Evolutionary conservation across 2,888 invertebrate genomes (phyloP).

Genomic region (Trichogramma evanescens): DNA sequence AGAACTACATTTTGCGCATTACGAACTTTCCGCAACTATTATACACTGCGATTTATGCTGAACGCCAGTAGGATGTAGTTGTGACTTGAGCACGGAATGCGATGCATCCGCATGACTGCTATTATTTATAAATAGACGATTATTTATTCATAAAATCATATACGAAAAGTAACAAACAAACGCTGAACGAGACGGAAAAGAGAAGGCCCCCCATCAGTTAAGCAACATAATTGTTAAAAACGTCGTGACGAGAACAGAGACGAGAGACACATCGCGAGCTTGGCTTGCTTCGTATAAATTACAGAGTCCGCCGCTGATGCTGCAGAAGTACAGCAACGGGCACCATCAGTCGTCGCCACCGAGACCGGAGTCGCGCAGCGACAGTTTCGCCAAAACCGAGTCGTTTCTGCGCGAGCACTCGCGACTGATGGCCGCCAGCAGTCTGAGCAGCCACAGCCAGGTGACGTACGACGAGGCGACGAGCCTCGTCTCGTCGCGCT

Average conservation of each 20-base stretch:
- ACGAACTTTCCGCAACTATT: too few species aligned
- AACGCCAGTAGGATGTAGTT: too few species aligned
- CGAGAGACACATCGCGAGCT: slow-evolving; percentile 9
- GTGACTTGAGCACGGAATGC: not conserved
- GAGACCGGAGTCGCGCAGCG: slow-evolving; percentile 40
- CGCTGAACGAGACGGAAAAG: too few species aligned
- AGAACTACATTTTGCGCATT: too few species aligned
- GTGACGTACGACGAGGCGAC: slow-evolving; percentile 39
- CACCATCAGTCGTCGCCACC: slow-evolving; percentile 35
- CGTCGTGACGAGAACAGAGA: slow-evolving; percentile 18
- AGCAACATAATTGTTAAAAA: not conserved
- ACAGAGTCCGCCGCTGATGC: slow-evolving; percentile 41
- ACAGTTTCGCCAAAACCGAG: slow-evolving; percentile 40
- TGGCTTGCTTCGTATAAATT: slow-evolving; percentile 8
- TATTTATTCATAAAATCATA: too few species aligned
- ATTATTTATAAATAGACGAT: too few species aligned
- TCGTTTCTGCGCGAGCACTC: slow-evolving; percentile 37
- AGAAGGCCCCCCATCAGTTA: not conserved
- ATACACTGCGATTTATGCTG: too few species aligned
- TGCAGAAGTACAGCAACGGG: slow-evolving; percentile 32
- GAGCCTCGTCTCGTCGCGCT: slow-evolving; percentile 15
- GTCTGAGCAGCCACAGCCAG: slow-evolving; percentile 47
- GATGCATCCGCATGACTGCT: not conserved
- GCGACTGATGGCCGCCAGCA: slow-evolving; percentile 22
- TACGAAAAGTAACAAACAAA: too few species aligned